Base-by-base conservation (phyloP, 2,888 invertebrate genomes). In the Erebia aethiops region DNA sequence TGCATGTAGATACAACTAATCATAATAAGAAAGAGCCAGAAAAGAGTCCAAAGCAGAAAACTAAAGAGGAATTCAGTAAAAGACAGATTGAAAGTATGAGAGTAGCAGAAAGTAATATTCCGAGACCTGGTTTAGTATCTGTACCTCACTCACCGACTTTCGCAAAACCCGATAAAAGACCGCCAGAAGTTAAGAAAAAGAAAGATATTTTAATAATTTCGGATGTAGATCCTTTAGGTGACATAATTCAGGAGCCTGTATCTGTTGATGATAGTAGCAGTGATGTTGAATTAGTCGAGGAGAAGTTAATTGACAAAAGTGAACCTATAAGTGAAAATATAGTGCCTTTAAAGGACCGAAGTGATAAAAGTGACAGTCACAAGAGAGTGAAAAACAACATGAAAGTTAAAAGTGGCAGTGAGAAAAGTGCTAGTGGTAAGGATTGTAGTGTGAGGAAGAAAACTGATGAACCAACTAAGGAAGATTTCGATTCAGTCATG, bases 191-290 rank as follows among this genome's bases (percentile, higher is more conserved):
- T 0, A 92, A 91, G 62, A 92, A 90, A 80, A 91, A 92, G 75
- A 92, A 92, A 56, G 92, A 92, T 8, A 77, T 91, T 0, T 79
- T 91, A 0, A 90, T 93, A 41, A 79, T 92, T 1, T 91, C 92
- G 0, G 93, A 92, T 49, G 71, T 91, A 8, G 92, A 92, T 74
- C 92, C 93, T 0, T 77, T 92, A 73, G 80, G 80, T 0, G 90
- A 90, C 65, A 78, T 82, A 13, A 79, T 81, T 0, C 80, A 76
- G 2, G 92, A 92, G 70, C 85, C 91, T 0, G 76, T 90, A 0
- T 85, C 89, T 0, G 78, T 92, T 0, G 93, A 94, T 60, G 94
- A 94, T 70, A 93, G 93, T 75, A 92, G 92, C 75, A 93, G 93
- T 86, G 94, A 93, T 54, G 91, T 94, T 0, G 93, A 93, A 82